Evolutionary conservation across 2,113 vertebrate genomes (phyloP).

Genomic region (Charina bottae): DNA sequence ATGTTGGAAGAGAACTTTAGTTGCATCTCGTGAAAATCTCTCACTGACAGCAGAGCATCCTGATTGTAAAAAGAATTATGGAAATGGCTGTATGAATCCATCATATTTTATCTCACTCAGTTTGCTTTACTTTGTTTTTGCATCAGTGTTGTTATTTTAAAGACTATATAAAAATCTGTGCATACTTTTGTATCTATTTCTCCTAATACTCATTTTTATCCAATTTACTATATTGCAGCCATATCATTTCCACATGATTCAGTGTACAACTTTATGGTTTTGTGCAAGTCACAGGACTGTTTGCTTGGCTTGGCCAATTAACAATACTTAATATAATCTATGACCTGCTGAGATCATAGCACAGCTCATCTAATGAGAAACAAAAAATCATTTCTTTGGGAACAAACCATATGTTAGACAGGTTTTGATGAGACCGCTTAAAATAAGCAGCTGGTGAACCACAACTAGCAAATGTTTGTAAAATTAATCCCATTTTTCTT

Average conservation of each 20-base stretch:
- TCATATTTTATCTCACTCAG: neutral
- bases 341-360: neutral
- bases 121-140: neutral
- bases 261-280: neutral
- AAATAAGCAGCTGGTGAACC: neutral
- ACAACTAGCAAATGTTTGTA: slow-evolving; percentile 18
- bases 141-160: neutral
- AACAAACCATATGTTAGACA: neutral
- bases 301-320: neutral
- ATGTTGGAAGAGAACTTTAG: neutral
- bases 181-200: neutral
- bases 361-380: neutral
- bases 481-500: slow-evolving; percentile 1
- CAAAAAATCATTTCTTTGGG: neutral
- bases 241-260: neutral
- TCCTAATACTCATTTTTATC: neutral
- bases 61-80: neutral
- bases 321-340: neutral
- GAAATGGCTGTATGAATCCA: neutral
- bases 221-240: neutral
- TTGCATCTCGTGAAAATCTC: neutral
- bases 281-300: neutral
- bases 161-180: neutral
- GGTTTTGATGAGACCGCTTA: neutral
- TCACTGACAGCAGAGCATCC: neutral